These are phyloP conservation scores for Coendou prehensilis DNA, from an alignment of 2,797 vertebrate genomes.

Conservation along the genomic window DNA sequence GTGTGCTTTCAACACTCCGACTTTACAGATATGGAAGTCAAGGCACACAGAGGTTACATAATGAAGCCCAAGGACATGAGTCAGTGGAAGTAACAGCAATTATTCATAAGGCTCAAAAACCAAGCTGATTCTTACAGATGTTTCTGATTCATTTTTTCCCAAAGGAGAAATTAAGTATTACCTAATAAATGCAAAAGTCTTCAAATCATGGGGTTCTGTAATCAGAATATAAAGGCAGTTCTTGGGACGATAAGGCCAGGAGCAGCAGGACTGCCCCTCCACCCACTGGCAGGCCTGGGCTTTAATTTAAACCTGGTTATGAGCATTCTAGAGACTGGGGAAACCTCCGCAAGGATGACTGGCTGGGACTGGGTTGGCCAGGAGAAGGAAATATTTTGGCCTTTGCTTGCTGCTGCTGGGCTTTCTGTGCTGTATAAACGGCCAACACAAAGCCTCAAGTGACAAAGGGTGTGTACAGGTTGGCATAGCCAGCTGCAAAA, in stretches of 20 bases:
- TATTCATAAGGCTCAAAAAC: not conserved
- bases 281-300: constrained; percentile 17
- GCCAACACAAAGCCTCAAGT: not conserved
- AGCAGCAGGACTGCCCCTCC: not conserved
- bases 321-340: not conserved
- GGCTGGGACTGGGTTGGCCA: not conserved
- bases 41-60: not conserved
- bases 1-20: not conserved
- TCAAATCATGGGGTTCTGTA: constrained; percentile 53
- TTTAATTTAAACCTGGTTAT: constrained; percentile 61
- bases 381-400: not conserved
- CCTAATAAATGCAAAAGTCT: constrained; percentile 22
- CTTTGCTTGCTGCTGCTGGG: not conserved
- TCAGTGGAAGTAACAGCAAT: not conserved
- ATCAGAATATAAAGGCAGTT: constrained; percentile 28
- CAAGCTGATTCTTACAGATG: not conserved
- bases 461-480: rapidly evolving
- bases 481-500: not conserved
- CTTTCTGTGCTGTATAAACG: constrained; percentile 4
- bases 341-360: not conserved
- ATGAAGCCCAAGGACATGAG: not conserved
- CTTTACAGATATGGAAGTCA: not conserved
- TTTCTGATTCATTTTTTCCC: not conserved
- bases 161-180: constrained; percentile 36
- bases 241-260: not conserved